phyloP scores from a whole-genome alignment of 2,797 vertebrate species.

The Girardinus metallicus region DNA sequence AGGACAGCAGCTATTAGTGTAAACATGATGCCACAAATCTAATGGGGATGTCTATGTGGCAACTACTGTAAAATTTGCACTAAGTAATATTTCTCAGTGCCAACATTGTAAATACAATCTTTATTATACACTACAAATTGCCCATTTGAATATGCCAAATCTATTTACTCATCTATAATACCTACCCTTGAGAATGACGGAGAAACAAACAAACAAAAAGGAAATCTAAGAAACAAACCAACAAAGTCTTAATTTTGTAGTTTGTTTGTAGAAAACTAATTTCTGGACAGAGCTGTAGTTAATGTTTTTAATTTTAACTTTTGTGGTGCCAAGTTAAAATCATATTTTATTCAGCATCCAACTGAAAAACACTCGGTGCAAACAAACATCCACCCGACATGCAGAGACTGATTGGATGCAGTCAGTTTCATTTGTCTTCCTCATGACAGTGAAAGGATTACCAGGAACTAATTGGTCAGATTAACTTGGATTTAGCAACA shows the following conservation, averaged over 20 bases:
- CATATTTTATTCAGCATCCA: not conserved
- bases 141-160: not conserved
- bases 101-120: not conserved
- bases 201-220: not conserved
- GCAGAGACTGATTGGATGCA: slow-evolving; percentile 41
- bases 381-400: slow-evolving; percentile 28
- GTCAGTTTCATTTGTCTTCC: slow-evolving; percentile 66
- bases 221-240: not conserved
- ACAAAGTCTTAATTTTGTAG: not conserved
- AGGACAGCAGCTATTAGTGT: not conserved
- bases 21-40: not conserved
- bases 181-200: not conserved
- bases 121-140: not conserved
- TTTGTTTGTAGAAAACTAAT: not conserved
- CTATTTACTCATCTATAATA: not conserved
- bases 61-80: not conserved
- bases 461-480: slow-evolving; percentile 77
- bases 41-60: not conserved
- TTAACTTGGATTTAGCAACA: slow-evolving; percentile 74
- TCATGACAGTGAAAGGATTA: slow-evolving; percentile 74
- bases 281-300: not conserved
- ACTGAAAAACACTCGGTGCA: slow-evolving; percentile 34
- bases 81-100: not conserved
- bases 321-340: slow-evolving; percentile 5
- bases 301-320: slow-evolving; percentile 18